These are phyloP conservation scores for Neocrepidodera transversa DNA, from an alignment of 2,888 invertebrate species.

Conservation along the genomic window DNA sequence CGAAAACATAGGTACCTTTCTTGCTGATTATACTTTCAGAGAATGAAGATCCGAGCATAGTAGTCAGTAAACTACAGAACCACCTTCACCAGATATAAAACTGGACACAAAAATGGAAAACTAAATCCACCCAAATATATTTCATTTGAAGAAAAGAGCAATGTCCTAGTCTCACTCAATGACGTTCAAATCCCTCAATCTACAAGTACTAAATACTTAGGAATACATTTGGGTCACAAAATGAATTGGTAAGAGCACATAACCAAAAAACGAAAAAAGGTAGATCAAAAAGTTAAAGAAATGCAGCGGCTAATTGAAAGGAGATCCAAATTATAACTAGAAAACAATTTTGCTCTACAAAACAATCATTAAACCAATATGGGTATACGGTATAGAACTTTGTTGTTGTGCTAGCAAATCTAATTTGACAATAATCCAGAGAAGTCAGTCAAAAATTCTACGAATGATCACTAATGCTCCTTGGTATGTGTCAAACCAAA, in stretches of 20 bases:
- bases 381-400: too few species aligned
- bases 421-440: not conserved
- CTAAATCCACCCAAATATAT: not conserved
- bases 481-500: too few species aligned
- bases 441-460: not conserved
- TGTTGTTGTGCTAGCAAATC: too few species aligned
- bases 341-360: not conserved
- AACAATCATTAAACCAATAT: too few species aligned
- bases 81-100: not conserved
- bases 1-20: slow-evolving; percentile 3
- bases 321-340: not conserved
- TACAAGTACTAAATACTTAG: not conserved
- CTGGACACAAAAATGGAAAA: slow-evolving; percentile 4
- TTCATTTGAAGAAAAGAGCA: not conserved
- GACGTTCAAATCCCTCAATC: not conserved
- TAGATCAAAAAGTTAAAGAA: not conserved
- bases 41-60: not conserved
- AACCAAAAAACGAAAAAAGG: not conserved
- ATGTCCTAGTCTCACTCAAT: not conserved
- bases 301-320: not conserved
- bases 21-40: not conserved
- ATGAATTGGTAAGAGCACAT: not conserved
- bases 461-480: too few species aligned
- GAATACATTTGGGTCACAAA: slow-evolving; percentile 1
- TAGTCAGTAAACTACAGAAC: not conserved